Percentiles rank a stretch among this genome's conserved stretches.
These are phyloP conservation scores for Nomada flava DNA, from an alignment of 2,888 invertebrate genomes.

Conservation along the genomic window DNA sequence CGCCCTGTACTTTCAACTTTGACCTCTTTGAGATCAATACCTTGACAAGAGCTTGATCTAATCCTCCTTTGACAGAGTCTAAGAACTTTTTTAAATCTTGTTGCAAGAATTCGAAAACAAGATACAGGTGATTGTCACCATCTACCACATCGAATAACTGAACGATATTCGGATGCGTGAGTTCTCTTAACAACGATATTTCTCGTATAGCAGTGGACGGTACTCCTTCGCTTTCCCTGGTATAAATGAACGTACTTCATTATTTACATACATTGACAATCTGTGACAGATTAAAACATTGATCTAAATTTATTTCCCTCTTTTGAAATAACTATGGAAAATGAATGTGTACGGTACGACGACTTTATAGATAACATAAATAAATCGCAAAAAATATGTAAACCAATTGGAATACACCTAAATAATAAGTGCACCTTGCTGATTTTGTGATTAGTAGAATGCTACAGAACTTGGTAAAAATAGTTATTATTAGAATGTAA, in stretches of 20 bases:
- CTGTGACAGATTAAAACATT: not conserved
- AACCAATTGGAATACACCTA: constrained; percentile 12
- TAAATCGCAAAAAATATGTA: not conserved
- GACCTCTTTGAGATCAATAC: constrained; percentile 81
- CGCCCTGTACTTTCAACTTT: constrained; percentile 5
- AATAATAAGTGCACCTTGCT: constrained; percentile 1
- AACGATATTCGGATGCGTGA: constrained; percentile 96
- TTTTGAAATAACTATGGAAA: constrained; percentile 10
- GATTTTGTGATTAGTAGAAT: constrained; percentile 14
- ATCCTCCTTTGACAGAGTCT: constrained; percentile 88
- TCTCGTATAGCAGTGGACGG: constrained; percentile 99
- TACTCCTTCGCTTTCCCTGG: constrained; percentile 97
- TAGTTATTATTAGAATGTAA: constrained; percentile 22
- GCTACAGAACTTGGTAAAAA: constrained; percentile 16
- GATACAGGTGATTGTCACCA: constrained; percentile 93
- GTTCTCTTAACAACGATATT: constrained; percentile 95
- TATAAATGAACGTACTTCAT: constrained; percentile 53
- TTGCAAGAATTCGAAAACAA: constrained; percentile 97
- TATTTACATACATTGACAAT: constrained; percentile 30
- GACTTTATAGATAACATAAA: no score
- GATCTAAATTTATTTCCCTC: not conserved
- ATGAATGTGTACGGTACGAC: not conserved
- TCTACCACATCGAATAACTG: constrained; percentile 95
- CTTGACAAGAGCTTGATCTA: constrained; percentile 88
- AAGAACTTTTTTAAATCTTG: constrained; percentile 96